Conservation (phyloP, 2,888 invertebrate genomes). For the Hirtodrosophila confusa region DNA sequence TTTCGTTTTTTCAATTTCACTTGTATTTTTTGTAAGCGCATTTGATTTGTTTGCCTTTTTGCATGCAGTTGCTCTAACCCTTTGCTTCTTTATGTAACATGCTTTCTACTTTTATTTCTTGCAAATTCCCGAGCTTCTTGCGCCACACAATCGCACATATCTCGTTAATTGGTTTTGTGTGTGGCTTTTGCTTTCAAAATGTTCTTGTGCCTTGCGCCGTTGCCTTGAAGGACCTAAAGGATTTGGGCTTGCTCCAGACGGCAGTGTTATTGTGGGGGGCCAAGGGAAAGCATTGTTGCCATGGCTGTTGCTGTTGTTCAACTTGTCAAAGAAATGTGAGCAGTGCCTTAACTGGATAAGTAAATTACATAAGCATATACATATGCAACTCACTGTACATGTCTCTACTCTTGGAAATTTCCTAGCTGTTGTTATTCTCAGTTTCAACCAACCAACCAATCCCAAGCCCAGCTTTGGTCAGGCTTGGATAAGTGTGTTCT, state of each 20-base stretch:
- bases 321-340: slow-evolving; percentile 66
- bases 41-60: slow-evolving; percentile 64
- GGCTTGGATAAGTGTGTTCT: too few relatives aligned
- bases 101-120: slow-evolving; percentile 14
- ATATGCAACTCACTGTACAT: slow-evolving; percentile 14
- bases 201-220: slow-evolving; percentile 50
- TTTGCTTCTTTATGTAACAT: slow-evolving; percentile 19
- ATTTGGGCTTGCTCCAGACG: slow-evolving; percentile 36
- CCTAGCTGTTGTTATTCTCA: too few relatives aligned
- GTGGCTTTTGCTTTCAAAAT: slow-evolving; percentile 42
- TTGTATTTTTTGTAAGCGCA: slow-evolving; percentile 69
- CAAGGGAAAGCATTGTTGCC: slow-evolving; percentile 51
- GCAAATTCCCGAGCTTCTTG: slow-evolving; percentile 40
- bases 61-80: slow-evolving; percentile 34
- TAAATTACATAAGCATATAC: slow-evolving; percentile 65
- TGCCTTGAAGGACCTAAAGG: slow-evolving; percentile 57
- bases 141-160: slow-evolving; percentile 61
- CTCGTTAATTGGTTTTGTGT: slow-evolving; percentile 75
- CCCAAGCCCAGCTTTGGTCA: too few relatives aligned
- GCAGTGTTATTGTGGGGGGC: slow-evolving; percentile 10
- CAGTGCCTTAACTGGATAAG: slow-evolving; percentile 42
- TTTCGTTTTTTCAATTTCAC: slow-evolving; percentile 66
- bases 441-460: too few relatives aligned
- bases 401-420: neutral
- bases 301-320: slow-evolving; percentile 67